These are phyloP conservation scores for Scalopus aquaticus DNA, from an alignment of 2,113 vertebrate species.

Conservation along the genomic window DNA sequence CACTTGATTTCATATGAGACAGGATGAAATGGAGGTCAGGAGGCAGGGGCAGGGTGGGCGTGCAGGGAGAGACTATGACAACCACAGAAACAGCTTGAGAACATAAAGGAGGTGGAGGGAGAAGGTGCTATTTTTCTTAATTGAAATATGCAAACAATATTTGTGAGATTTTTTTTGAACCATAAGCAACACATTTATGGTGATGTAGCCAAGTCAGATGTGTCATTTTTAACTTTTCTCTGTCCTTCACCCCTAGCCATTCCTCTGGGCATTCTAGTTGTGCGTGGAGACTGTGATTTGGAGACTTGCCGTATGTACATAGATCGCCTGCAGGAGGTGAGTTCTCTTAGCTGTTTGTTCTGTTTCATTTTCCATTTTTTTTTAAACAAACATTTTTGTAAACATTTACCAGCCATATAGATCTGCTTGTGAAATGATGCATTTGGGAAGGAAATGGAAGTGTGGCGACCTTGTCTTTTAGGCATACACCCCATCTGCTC, in stretches of 20 bases:
- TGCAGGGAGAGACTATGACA: not conserved
- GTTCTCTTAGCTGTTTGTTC: slow-evolving; percentile 13
- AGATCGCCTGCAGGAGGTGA: slow-evolving; percentile 96
- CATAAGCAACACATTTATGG: not conserved
- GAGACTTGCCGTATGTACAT: slow-evolving; percentile 98
- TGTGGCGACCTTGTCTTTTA: not conserved
- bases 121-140: not conserved
- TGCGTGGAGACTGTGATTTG: slow-evolving; percentile 97
- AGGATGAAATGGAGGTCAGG: not conserved
- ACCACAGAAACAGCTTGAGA: not conserved
- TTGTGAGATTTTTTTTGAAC: not conserved
- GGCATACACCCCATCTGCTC: accelerated
- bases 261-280: slow-evolving; percentile 96
- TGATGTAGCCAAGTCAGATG: not conserved
- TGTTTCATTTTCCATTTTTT: not conserved
- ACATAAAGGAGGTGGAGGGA: not conserved
- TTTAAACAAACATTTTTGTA: not conserved
- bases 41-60: not conserved
- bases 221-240: slow-evolving; percentile 58
- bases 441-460: not conserved
- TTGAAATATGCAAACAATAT: not conserved
- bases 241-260: slow-evolving; percentile 86
- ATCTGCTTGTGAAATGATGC: not conserved
- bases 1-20: not conserved
- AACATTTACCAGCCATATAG: not conserved